Percentiles rank a stretch among this genome's conserved stretches.
Conservation (phyloP, 2,888 invertebrate genomes). For the Euspilapteryx auroguttella region DNA sequence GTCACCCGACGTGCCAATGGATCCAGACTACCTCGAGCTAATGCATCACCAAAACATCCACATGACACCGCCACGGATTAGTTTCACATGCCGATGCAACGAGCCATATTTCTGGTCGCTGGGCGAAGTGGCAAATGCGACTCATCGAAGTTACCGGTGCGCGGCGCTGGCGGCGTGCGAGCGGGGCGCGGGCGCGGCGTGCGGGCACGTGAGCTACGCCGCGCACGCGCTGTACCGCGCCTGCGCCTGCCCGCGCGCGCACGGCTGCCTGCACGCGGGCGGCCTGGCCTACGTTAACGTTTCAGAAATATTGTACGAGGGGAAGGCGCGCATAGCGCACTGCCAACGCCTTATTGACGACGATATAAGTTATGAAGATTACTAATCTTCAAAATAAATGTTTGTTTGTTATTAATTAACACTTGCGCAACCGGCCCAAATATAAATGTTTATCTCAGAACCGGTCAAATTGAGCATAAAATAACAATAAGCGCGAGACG, state of each 20-base stretch:
- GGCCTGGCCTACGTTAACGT: slow-evolving; percentile 37
- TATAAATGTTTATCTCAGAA: too few relatives aligned
- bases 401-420: too few relatives aligned
- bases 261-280: slow-evolving; percentile 60
- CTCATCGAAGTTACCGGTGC: slow-evolving; percentile 40
- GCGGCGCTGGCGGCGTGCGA: slow-evolving; percentile 51
- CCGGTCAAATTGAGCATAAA: too few relatives aligned
- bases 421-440: too few relatives aligned
- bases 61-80: slow-evolving; percentile 37
- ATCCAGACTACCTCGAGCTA: slow-evolving; percentile 37
- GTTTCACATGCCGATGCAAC: slow-evolving; percentile 50
- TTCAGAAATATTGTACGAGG: slow-evolving; percentile 59
- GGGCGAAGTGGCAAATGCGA: too few relatives aligned
- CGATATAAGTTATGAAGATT: slow-evolving; percentile 29
- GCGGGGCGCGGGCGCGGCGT: slow-evolving; percentile 51
- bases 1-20: slow-evolving; percentile 24
- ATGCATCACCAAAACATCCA: slow-evolving; percentile 35
- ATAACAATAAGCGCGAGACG: too few relatives aligned
- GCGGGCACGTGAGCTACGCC: slow-evolving; percentile 64
- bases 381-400: slow-evolving; percentile 11
- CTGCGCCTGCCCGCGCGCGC: slow-evolving; percentile 63
- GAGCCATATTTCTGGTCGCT: slow-evolving; percentile 54
- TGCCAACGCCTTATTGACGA: slow-evolving; percentile 35
- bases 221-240: slow-evolving; percentile 63
- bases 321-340: slow-evolving; percentile 57